Evolutionary conservation across 2,797 vertebrate genomes (phyloP), one percentile per base, ranked within the genome.

Genomic region (Sebastes nivosus): DNA sequence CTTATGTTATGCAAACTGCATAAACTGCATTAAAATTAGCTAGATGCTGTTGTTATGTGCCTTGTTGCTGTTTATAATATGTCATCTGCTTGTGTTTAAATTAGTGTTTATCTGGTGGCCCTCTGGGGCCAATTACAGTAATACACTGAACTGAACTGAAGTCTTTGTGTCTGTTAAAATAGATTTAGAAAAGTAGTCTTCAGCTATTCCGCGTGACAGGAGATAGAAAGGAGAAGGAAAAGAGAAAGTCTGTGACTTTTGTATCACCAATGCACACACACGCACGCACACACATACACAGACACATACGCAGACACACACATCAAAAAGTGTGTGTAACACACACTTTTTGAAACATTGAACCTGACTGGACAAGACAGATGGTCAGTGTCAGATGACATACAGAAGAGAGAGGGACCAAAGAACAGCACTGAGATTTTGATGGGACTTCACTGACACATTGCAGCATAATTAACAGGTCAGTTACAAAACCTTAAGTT

Each of bases 221-320:
- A 94, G 93, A 57, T 5, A 81, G 22, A 95, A 96, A 93, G 90
- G 85, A 90, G 95, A 95, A 96, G 87, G 14, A 25, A 79, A 78
- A 79, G 12, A 80, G 36, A 83, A 82, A 63, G 76, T 79, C 4
- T 77, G 69, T 22, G n/a, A 6, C 27, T 20, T 54, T 2, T 3
- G 5, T 18, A 20, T 54, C 61, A 24, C 7, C 4, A 16, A 1
- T 6, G 22, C 32, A 36, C 22, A 61, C 20, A 55, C n/a, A 55
- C 5, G 7, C 2, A 9, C 22, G 25, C 20, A 46, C 27, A 30
- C 46, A 58, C 20, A 59, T 16, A 59, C 27, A 55, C 14, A 25
- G n/a, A 52, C n/a, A n/a, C n/a, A n/a, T n/a, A n/a, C n/a, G n/a
- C n/a, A n/a, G n/a, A n/a, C n/a, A n/a, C n/a, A n/a, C n/a, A n/a